Evolutionary conservation across 2,797 vertebrate species (phyloP).

Genomic region (Miichthys miiuy): DNA sequence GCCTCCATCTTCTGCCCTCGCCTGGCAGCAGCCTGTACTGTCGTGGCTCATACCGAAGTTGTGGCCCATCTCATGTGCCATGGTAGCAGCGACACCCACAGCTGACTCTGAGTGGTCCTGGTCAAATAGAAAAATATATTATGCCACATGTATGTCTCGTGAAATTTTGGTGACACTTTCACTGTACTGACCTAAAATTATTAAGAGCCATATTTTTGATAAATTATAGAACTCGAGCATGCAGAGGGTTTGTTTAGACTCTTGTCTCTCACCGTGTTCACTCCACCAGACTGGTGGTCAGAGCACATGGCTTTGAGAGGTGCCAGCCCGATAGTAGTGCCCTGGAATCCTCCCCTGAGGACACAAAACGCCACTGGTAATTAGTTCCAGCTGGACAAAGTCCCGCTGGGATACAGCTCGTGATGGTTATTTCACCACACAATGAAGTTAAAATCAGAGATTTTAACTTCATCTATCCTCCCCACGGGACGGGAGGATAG

Average conservation of each 20-base stretch:
- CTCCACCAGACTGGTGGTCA: conserved; percentile 95
- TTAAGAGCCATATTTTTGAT: neutral
- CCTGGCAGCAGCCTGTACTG: conserved; percentile 89
- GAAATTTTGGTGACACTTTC: neutral
- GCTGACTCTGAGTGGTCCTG: conserved; percentile 95
- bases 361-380: conserved; percentile 52
- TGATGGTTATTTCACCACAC: conserved; percentile 16
- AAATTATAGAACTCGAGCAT: too few species aligned
- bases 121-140: neutral
- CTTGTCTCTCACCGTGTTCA: conserved; percentile 91
- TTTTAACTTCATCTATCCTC: too few species aligned
- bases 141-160: neutral
- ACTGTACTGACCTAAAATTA: neutral
- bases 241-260: neutral
- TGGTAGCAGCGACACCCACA: conserved; percentile 94
- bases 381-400: conserved; percentile 50
- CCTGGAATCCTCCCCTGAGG: conserved; percentile 93
- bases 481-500: neutral
- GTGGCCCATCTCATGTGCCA: conserved; percentile 99
- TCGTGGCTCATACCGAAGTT: conserved; percentile 99
- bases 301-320: conserved; percentile 98
- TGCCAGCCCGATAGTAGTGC: conserved; percentile 95
- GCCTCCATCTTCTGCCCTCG: conserved; percentile 90
- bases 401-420: conserved; percentile 13
- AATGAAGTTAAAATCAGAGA: conserved; percentile 16